Percentiles rank a stretch among this genome's conserved stretches.
These are phyloP conservation scores for Tetanocera ferruginea DNA, from an alignment of 2,888 invertebrate species.

Conservation along the genomic window DNA sequence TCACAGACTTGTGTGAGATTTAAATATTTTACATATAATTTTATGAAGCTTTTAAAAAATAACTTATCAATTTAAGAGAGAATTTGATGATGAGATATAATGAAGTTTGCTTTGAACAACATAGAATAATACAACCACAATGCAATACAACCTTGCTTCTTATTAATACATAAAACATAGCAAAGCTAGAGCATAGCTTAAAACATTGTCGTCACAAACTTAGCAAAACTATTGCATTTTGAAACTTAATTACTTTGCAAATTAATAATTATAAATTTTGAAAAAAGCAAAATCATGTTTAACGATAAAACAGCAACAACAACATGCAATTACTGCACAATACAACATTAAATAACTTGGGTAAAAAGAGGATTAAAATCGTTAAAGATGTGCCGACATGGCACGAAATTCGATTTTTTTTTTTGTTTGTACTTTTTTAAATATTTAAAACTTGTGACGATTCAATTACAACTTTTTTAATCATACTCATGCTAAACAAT, in stretches of 20 bases:
- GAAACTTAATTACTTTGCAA: neutral
- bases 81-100: no score
- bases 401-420: conserved; percentile 24
- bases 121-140: no score
- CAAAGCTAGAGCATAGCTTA: no score
- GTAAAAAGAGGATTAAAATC: neutral
- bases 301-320: neutral
- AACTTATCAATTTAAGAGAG: no score
- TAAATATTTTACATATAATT: no score
- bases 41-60: no score
- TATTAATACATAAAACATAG: no score
- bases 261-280: neutral
- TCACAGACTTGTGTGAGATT: neutral
- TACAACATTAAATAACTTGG: neutral
- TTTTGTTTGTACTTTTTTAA: conserved; percentile 13
- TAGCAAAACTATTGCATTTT: no score
- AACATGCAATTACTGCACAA: neutral
- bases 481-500: neutral
- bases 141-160: no score
- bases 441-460: conserved; percentile 40
- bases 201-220: no score
- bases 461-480: conserved; percentile 42
- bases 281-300: conserved; percentile 30
- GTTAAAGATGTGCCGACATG: conserved; percentile 21
- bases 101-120: no score